Base-by-base conservation (phyloP, 2,113 vertebrate species). In the Xenopus borealis region DNA sequence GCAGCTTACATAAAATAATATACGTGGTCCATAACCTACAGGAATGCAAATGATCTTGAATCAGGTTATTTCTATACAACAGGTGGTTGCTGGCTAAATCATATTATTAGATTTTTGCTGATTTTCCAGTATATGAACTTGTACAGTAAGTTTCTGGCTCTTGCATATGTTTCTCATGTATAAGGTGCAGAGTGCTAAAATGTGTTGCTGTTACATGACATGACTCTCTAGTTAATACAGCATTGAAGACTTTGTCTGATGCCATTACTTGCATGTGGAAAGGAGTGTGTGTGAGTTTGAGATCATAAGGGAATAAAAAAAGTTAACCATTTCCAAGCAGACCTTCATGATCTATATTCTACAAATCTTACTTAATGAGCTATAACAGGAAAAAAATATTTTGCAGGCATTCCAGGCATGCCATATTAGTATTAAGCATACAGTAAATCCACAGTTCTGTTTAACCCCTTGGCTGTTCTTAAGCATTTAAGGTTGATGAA, bases 151-250 rank as follows among this genome's bases (percentile, higher is more conserved):
- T 68, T 40, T 55, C 11, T 23, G 11, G 53, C 66, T 75, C 44
- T 62, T 62, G 47, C 23, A 17, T 62, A 69, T 23, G 52, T 69
- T 61, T 69, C 58, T 46, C 57, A 52, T 68, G 45, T 10, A 62
- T 7, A 50, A 46, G 73, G 66, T 76, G 73, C 63, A 66, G 66
- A 62, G 27, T 50, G 47, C 47, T 50, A 50, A 16, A 13, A 50
- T 40, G 14, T 50, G 14, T 50, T 16, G 6, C 47, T 50, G 47
- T 50, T 50, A 50, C 47, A 13, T 10, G 47, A 50, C 14, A 50
- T 50, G 47, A 2, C 47, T 13, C 14, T n/a, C 17, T 9, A 55
- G 53, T 55, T 55, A 55, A 55, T n/a, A n/a, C 16, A n/a, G 53
- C 16, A 12, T n/a, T 55, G 53, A 8, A 55, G 14, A n/a, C 8